These are phyloP conservation scores for Dromius quadrimaculatus DNA, from an alignment of 2,888 invertebrate species.

Conservation along the genomic window DNA sequence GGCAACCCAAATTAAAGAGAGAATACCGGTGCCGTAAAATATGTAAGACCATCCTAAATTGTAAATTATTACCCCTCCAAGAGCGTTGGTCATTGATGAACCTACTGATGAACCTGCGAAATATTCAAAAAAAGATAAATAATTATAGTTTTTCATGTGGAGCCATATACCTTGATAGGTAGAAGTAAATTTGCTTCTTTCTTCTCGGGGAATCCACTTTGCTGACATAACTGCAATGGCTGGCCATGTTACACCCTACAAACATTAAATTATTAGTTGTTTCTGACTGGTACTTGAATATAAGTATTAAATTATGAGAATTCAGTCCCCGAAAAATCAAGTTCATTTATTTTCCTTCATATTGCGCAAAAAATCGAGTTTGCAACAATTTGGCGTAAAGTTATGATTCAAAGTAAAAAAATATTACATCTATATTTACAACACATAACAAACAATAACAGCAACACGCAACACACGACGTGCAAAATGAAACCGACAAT, in stretches of 20 bases:
- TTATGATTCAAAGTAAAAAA: too few species aligned
- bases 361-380: too few species aligned
- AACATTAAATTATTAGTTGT: background rate
- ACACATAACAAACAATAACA: too few species aligned
- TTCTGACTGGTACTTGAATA: too few species aligned
- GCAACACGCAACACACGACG: too few species aligned
- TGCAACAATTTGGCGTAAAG: too few species aligned
- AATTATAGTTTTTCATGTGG: background rate
- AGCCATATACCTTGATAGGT: slow-evolving; percentile 55
- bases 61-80: slow-evolving; percentile 63
- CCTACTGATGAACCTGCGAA: slow-evolving; percentile 67
- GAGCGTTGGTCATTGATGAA: slow-evolving; percentile 66
- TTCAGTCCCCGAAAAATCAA: too few species aligned
- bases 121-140: background rate
- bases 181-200: slow-evolving; percentile 62
- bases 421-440: too few species aligned
- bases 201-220: slow-evolving; percentile 61
- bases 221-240: slow-evolving; percentile 65
- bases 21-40: slow-evolving; percentile 63
- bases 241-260: slow-evolving; percentile 60
- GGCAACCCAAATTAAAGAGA: slow-evolving; percentile 44
- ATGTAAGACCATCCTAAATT: slow-evolving; percentile 65
- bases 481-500: too few species aligned
- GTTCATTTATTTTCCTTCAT: too few species aligned
- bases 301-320: too few species aligned